These are phyloP conservation scores for Spongia lamella DNA, from an alignment of 37 sponge, comb jelly and placozoan species.

Conservation along the genomic window DNA sequence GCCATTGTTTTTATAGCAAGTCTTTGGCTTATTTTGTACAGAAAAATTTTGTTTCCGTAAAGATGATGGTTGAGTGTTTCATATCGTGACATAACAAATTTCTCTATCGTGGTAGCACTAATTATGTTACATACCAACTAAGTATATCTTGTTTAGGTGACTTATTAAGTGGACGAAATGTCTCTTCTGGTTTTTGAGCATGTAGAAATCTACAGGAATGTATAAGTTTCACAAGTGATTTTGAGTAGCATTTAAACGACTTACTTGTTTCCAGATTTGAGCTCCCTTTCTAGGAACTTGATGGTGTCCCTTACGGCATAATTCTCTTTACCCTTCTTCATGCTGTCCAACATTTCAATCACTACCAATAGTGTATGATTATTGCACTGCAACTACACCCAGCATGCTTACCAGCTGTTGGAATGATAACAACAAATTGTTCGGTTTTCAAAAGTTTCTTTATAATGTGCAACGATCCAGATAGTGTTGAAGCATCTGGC, in stretches of 20 bases:
- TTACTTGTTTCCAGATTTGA: constrained; percentile 62
- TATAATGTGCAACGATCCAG: constrained; percentile 71
- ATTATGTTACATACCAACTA: constrained; percentile 45
- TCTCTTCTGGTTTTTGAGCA: constrained; percentile 61
- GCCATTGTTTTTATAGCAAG: too few species aligned
- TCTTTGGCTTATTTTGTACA: too few species aligned
- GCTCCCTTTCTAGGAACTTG: constrained; percentile 81
- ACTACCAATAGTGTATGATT: constrained; percentile 19
- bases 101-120: too few species aligned
- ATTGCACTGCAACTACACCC: neutral
- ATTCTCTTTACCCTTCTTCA: constrained; percentile 83
- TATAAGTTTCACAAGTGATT: neutral
- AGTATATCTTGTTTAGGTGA: constrained; percentile 59
- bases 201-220: constrained; percentile 37
- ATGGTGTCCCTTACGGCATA: constrained; percentile 87
- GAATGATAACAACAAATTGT: constrained; percentile 75
- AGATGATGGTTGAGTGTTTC: too few species aligned
- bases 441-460: constrained; percentile 74
- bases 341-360: constrained; percentile 68
- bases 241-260: neutral
- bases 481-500: constrained; percentile 81
- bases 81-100: too few species aligned
- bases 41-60: too few species aligned
- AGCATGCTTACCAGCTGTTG: constrained; percentile 61
- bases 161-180: constrained; percentile 42